These are phyloP conservation scores for Semnopithecus entellus DNA, from an alignment of 2,113 vertebrate species.

Conservation along the genomic window DNA sequence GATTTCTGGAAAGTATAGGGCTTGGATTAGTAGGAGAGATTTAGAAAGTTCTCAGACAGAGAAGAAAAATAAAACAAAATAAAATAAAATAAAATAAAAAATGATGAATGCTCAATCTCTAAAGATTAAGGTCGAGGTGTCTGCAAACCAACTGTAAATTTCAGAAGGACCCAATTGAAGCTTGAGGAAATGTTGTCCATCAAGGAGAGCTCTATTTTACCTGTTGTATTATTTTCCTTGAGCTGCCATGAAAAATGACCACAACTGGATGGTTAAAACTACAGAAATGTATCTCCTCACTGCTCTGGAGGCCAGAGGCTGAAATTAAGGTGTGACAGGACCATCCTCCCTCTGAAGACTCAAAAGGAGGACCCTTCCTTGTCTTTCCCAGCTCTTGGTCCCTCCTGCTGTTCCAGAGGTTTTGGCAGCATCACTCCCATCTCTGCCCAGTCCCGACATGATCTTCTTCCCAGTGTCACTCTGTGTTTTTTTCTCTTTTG, in stretches of 20 bases:
- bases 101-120: neutral
- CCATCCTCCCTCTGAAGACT: rapidly evolving
- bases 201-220: neutral
- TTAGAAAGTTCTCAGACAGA: neutral
- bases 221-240: neutral
- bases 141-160: neutral
- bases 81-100: no score
- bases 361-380: rapidly evolving
- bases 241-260: neutral
- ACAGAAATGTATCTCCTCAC: neutral
- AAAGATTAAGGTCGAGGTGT: neutral
- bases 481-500: neutral
- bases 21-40: neutral
- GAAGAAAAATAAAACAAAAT: neutral
- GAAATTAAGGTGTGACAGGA: neutral
- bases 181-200: neutral
- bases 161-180: neutral
- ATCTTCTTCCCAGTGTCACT: neutral
- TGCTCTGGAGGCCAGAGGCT: neutral
- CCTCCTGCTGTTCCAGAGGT: neutral
- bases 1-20: neutral
- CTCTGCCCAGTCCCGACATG: neutral
- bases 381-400: neutral
- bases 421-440: neutral
- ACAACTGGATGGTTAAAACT: neutral